phyloP scores from a whole-genome alignment of 1,140 invertebrate species.

The Conus ventricosus region DNA sequence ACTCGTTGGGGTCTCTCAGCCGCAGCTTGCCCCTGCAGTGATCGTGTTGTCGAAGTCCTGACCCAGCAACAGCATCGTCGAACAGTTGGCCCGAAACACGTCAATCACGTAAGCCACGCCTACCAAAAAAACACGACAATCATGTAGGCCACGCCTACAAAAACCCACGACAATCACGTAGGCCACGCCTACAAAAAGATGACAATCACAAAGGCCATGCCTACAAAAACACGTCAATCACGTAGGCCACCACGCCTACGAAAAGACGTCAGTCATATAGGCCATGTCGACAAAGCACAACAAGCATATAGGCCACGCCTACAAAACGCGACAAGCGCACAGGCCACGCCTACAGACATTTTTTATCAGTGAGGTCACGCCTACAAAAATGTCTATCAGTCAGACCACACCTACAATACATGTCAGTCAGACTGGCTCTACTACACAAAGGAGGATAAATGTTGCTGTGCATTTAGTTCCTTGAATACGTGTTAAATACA shows the following conservation, averaged over 20 bases:
- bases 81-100: slow-evolving; percentile 48
- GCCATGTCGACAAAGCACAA: no score
- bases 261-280: no score
- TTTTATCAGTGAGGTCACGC: no score
- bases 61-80: slow-evolving; percentile 41
- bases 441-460: no score
- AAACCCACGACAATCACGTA: neutral
- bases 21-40: slow-evolving; percentile 31
- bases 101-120: slow-evolving; percentile 59
- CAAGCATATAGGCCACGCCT: neutral
- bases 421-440: no score
- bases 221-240: neutral
- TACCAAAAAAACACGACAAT: slow-evolving; percentile 10
- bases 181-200: neutral
- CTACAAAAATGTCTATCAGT: no score
- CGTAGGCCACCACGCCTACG: no score
- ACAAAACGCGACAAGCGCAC: neutral
- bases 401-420: no score
- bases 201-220: neutral
- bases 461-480: no score
- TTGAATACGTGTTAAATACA: no score
- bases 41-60: slow-evolving; percentile 40
- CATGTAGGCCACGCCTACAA: neutral
- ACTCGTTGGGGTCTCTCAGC: slow-evolving; percentile 46
- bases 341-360: no score